Percentiles rank a stretch among this genome's conserved stretches.
Conservation (phyloP, 1,140 invertebrate genomes). For the Pogonomyrmex californicus region DNA sequence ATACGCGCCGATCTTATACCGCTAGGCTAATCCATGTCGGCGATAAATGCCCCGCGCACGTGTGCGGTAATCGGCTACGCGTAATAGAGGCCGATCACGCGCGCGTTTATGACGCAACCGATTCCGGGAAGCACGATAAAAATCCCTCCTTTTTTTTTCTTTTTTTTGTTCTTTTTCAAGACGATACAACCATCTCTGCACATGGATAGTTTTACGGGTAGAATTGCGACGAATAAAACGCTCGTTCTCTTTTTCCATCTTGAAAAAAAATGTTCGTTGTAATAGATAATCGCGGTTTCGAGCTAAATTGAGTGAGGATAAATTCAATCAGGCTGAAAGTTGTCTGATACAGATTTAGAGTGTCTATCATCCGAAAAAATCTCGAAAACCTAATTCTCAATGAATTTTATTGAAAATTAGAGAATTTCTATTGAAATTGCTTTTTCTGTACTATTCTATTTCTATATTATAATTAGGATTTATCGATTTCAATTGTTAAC, state of each 20-base stretch:
- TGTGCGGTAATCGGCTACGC: slow-evolving; percentile 73
- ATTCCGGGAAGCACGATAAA: slow-evolving; percentile 60
- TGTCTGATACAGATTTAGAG: not conserved
- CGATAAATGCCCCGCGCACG: slow-evolving; percentile 67
- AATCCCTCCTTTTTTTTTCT: not conserved
- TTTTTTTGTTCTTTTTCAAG: not conserved
- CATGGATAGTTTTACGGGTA: no score
- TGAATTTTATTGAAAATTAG: no score
- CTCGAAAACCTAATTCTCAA: no score
- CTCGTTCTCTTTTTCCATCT: not conserved
- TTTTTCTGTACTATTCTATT: no score
- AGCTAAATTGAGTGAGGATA: not conserved
- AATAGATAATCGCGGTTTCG: not conserved
- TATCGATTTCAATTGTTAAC: no score
- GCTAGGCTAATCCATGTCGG: slow-evolving; percentile 48
- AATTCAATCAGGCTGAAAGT: slow-evolving; percentile 3
- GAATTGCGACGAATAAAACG: not conserved
- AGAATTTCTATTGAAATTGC: no score
- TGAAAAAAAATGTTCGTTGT: not conserved
- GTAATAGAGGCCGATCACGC: slow-evolving; percentile 60
- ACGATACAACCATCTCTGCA: not conserved
- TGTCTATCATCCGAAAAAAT: no score
- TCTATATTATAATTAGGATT: no score
- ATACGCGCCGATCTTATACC: slow-evolving; percentile 1
- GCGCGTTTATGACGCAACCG: slow-evolving; percentile 57